These are phyloP conservation scores for Microtus richardsoni DNA, from an alignment of 2,113 vertebrate species.

Conservation along the genomic window DNA sequence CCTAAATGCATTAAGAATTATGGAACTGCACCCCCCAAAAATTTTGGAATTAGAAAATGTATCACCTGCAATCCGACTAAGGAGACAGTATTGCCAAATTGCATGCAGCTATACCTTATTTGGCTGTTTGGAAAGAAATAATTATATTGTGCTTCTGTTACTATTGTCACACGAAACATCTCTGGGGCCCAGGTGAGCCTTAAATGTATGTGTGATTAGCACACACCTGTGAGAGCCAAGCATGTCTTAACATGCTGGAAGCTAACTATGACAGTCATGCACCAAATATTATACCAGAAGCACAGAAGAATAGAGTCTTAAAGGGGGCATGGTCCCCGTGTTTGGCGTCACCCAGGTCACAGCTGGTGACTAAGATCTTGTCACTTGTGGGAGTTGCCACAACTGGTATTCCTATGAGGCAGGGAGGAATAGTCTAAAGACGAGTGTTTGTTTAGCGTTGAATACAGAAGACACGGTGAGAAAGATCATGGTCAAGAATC, in stretches of 20 bases:
- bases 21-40: neutral
- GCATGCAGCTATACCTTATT: neutral
- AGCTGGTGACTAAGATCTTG: neutral
- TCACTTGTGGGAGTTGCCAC: neutral
- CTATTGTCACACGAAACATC: neutral
- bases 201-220: neutral
- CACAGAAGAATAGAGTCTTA: neutral
- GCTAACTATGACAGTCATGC: neutral
- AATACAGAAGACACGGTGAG: neutral
- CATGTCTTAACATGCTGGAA: neutral
- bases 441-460: neutral
- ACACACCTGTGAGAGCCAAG: neutral
- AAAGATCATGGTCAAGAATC: neutral
- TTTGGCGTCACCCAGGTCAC: neutral
- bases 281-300: neutral
- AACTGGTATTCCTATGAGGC: rapidly evolving
- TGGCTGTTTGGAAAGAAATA: neutral
- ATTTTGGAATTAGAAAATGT: neutral
- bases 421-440: neutral
- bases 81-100: neutral
- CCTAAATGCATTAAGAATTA: neutral
- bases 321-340: neutral
- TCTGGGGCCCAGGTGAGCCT: neutral
- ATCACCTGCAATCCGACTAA: neutral
- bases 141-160: neutral